These are phyloP conservation scores for Nautilus pompilius DNA, from an alignment of 1,140 invertebrate genomes.

Conservation along the genomic window DNA sequence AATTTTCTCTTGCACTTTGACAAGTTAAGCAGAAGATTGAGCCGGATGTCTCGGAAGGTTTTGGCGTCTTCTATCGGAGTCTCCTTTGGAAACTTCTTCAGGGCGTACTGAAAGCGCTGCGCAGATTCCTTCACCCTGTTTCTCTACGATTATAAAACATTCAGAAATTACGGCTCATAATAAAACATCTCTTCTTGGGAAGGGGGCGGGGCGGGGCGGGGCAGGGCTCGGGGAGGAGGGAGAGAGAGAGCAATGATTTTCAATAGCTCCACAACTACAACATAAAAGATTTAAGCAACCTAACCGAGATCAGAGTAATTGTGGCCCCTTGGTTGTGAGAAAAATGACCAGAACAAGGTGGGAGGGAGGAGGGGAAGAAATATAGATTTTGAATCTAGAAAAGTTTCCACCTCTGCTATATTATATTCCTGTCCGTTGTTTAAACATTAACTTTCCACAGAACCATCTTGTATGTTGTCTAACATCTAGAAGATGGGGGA, in stretches of 20 bases:
- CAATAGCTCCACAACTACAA: background rate
- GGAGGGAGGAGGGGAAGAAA: too few species aligned
- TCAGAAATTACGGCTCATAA: background rate
- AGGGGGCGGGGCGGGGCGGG: background rate
- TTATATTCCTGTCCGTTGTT: too few species aligned
- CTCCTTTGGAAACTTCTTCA: conserved; percentile 79
- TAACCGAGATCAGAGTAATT: too few species aligned
- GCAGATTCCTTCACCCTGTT: conserved; percentile 86
- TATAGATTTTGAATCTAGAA: too few species aligned
- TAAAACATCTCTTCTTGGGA: too few species aligned
- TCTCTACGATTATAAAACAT: conserved; percentile 59
- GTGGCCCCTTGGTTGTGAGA: too few species aligned
- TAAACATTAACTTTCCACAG: too few species aligned
- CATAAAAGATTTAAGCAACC: too few species aligned
- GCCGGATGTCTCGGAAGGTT: conserved; percentile 79
- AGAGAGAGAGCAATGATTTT: background rate
- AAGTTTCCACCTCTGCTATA: too few species aligned
- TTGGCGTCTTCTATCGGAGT: conserved; percentile 56
- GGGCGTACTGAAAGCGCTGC: conserved; percentile 90
- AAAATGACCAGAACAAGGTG: too few species aligned
- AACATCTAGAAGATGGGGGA: too few species aligned
- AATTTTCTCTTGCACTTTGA: conserved; percentile 90
- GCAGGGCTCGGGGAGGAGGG: background rate
- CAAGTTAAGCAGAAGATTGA: conserved; percentile 85
- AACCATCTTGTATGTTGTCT: too few species aligned